Base-by-base conservation (phyloP, 2,113 vertebrate species). In the Polypterus senegalus region DNA sequence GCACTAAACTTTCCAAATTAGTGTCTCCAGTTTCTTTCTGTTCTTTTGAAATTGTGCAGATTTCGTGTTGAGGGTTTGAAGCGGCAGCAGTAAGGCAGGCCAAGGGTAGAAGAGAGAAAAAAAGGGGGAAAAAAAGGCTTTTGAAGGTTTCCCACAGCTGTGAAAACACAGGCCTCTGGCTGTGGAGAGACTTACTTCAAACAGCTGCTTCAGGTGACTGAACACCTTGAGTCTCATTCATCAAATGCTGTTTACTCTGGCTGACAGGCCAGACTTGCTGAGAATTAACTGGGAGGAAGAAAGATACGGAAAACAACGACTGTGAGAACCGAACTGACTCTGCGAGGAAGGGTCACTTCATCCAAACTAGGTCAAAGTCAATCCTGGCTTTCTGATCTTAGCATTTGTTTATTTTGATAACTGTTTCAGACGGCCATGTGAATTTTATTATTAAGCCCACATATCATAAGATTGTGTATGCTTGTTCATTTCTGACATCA, bases 171-270 rank as follows among this genome's bases (percentile, higher is more conserved):
- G 72, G 82, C 83, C 83, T 80, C 78, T 71, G 83, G 84, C 82
- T 83, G 84, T 81, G 83, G 78, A 76, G 59, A 82, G 77, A 81
- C 79, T 81, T 79, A 83, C 87, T 89, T 87, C 77, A 84, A 89
- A 86, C 84, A 79, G 86, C 73, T 83, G 87, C 89, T 91, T 89
- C 91, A 95, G 93, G 91, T 94, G 89, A 93, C 86, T 89, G 89
- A 89, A 82, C 89, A 96, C 92, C 90, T 95, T 91, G 82, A 89
- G 84, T 85, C 85, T 88, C 89, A 91, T 94, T 92, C 82, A 91
- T 91, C 91, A 93, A 89, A 77, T 65, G 79, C 80, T 91, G 89
- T 92, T 93, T 92, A 86, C 88, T 83, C 83, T 84, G 85, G 84
- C 87, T 87, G 88, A 88, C 88, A 86, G 78, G 81, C 77, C 78